A percentile compares a stretch with the other conserved stretches of the same genome.
Conservation (phyloP, 1,140 invertebrate genomes). For the Drosophila obscura region DNA sequence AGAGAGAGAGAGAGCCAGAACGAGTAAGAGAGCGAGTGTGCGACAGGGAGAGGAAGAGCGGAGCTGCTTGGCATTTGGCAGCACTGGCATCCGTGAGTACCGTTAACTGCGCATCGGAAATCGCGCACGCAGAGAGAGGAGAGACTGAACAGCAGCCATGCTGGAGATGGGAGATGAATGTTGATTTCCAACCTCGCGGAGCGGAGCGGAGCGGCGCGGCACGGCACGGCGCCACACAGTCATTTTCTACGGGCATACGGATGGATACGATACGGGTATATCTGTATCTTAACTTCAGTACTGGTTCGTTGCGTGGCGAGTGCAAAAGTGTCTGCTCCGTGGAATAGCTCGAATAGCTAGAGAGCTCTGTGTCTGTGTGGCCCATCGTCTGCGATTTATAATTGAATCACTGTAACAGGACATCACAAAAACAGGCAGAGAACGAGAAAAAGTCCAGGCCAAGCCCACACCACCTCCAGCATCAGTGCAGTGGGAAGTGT, state of each 20-base stretch:
- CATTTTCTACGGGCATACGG: too few species aligned
- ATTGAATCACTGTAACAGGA: conserved; percentile 45
- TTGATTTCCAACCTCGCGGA: conserved; percentile 39
- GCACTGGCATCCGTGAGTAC: conserved; percentile 31
- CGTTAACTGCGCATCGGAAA: conserved; percentile 51
- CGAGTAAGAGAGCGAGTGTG: background rate
- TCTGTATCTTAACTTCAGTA: conserved; percentile 75
- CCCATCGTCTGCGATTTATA: conserved; percentile 37
- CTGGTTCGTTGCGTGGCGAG: conserved; percentile 69
- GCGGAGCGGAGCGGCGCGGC: background rate
- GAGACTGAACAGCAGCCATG: conserved; percentile 57
- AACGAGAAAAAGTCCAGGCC: too few species aligned
- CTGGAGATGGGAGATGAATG: conserved; percentile 41
- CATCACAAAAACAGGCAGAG: conserved; percentile 7
- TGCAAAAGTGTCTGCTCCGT: conserved; percentile 20
- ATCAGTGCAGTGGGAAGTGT: conserved; percentile 15
- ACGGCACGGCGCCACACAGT: too few species aligned
- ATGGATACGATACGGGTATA: background rate
- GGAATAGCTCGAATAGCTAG: too few species aligned
- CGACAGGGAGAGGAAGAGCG: conserved; percentile 14
- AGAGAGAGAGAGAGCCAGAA: conserved; percentile 5
- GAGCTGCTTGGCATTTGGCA: conserved; percentile 43
- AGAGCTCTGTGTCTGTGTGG: background rate
- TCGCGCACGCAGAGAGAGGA: conserved; percentile 23
- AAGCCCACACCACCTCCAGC: too few species aligned